Conservation (phyloP, 2,797 vertebrate species). For the Holocentrus rufus region DNA sequence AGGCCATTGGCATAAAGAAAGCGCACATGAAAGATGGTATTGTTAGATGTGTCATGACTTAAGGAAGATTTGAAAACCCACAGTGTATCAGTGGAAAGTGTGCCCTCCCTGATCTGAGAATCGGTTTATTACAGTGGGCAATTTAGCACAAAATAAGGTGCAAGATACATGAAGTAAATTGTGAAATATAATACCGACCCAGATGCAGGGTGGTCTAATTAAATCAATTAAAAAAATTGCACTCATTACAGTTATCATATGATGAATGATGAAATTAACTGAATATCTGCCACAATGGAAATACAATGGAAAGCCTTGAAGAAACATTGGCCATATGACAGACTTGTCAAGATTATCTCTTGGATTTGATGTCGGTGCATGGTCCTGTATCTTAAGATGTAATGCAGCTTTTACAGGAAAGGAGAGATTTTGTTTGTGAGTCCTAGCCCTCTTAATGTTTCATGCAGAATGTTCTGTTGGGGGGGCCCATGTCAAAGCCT, state of each 20-base stretch:
- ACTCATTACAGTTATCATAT: constrained; percentile 5
- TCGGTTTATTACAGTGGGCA: neutral
- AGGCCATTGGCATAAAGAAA: neutral
- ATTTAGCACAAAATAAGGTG: constrained; percentile 3
- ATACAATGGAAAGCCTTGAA: constrained; percentile 21
- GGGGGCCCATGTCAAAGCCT: constrained; percentile 49
- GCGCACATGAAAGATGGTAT: neutral
- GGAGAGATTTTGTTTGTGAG: constrained; percentile 52
- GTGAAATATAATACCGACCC: neutral
- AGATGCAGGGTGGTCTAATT: constrained; percentile 11
- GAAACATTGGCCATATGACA: neutral
- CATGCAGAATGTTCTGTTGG: constrained; percentile 62
- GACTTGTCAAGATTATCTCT: constrained; percentile 19
- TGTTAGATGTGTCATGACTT: neutral
- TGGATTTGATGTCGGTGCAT: constrained; percentile 33
- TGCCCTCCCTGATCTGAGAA: neutral
- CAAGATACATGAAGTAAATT: neutral
- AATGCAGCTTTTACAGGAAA: constrained; percentile 39
- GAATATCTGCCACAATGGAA: constrained; percentile 13
- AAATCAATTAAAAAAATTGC: constrained; percentile 1
- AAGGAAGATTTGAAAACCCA: neutral
- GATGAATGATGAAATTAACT: constrained; percentile 2
- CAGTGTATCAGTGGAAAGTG: neutral
- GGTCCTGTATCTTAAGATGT: constrained; percentile 41
- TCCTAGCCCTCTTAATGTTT: constrained; percentile 56